A percentile compares a stretch with the other conserved stretches of the same genome.
Conservation (phyloP, 2,797 vertebrate species). For the Peromyscus eremicus region DNA sequence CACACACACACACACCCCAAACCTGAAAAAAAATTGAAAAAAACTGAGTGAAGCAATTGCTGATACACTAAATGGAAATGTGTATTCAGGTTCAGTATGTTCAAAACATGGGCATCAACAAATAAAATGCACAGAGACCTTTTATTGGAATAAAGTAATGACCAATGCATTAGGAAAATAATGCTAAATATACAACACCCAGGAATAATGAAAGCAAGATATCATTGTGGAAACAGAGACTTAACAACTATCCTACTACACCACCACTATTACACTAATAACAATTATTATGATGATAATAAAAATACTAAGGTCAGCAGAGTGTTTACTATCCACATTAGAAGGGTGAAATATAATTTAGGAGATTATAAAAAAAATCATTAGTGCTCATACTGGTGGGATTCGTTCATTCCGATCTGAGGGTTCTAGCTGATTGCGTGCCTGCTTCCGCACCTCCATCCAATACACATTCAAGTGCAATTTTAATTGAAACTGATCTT, state of each 20-base stretch:
- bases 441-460: slow-evolving; percentile 78
- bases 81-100: not conserved
- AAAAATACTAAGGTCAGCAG: not conserved
- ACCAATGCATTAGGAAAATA: not conserved
- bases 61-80: not conserved
- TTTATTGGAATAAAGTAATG: not conserved
- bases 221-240: slow-evolving; percentile 31
- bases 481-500: slow-evolving; percentile 97
- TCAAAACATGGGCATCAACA: not conserved
- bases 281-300: not conserved
- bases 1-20: not conserved
- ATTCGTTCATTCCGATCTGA: slow-evolving; percentile 78
- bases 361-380: slow-evolving; percentile 79
- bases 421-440: slow-evolving; percentile 76
- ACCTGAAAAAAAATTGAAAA: not conserved
- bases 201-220: not conserved
- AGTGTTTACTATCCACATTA: slow-evolving; percentile 28
- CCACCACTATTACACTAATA: not conserved
- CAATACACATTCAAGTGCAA: slow-evolving; percentile 87
- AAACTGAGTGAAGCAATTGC: not conserved
- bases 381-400: slow-evolving; percentile 42
- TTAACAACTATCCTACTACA: slow-evolving; percentile 9
- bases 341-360: slow-evolving; percentile 67
- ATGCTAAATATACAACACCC: not conserved
- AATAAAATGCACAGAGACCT: slow-evolving; percentile 4